Conservation (phyloP, 1,140 invertebrate species). For the Ceratina japonica region DNA sequence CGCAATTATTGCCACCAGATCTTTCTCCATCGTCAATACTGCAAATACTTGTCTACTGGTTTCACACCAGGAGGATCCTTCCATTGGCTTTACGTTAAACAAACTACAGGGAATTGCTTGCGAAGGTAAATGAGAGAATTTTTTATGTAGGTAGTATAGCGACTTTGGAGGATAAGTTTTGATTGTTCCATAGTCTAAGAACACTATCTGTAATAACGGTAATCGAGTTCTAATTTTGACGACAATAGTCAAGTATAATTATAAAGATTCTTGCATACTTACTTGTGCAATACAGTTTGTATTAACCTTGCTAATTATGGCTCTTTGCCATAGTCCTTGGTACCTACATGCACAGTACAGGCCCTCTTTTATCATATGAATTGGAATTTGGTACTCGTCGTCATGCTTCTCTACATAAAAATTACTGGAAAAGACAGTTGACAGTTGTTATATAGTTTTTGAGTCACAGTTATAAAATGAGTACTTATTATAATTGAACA, state of each 20-base stretch:
- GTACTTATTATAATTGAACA: constrained; percentile 43
- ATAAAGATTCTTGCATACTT: constrained; percentile 39
- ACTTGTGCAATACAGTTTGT: constrained; percentile 65
- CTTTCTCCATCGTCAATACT: constrained; percentile 29
- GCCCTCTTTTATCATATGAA: constrained; percentile 66
- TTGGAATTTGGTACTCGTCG: constrained; percentile 62
- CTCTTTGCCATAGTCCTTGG: constrained; percentile 70
- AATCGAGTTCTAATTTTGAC: neutral
- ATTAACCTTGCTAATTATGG: constrained; percentile 67
- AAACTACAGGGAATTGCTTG: constrained; percentile 76
- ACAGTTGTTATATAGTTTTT: constrained; percentile 9
- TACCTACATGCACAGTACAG: constrained; percentile 72
- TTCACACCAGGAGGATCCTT: constrained; percentile 58
- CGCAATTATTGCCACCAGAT: constrained; percentile 58
- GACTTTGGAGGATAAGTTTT: constrained; percentile 61
- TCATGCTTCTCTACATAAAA: constrained; percentile 64
- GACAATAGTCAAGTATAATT: constrained; percentile 26
- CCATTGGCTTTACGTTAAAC: constrained; percentile 64
- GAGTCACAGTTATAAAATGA: constrained; percentile 3
- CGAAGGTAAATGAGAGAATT: constrained; percentile 68
- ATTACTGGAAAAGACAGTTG: constrained; percentile 58
- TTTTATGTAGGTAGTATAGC: constrained; percentile 68
- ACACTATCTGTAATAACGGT: constrained; percentile 67
- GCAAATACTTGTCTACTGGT: constrained; percentile 51
- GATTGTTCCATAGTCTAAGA: constrained; percentile 75